Percentiles rank a stretch among this genome's conserved stretches.
Evolutionary conservation across 2,113 vertebrate species (phyloP).

Genomic region (Python bivittatus): DNA sequence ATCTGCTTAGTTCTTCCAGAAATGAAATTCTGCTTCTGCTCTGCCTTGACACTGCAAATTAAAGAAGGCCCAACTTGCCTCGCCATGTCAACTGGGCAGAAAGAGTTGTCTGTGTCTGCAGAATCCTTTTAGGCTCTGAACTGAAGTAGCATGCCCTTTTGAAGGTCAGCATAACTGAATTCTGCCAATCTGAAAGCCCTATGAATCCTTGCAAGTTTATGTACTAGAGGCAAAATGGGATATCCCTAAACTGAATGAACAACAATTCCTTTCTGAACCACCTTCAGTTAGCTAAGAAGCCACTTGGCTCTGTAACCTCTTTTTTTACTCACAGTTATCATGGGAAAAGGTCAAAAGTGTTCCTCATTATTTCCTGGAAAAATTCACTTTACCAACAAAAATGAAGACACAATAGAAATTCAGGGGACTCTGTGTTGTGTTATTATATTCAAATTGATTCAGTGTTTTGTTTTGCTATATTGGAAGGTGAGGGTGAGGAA

Average conservation of each 20-base stretch:
- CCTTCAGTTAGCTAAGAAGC: background rate
- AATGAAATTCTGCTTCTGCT: background rate
- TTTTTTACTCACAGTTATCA: background rate
- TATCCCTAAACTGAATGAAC: too few relatives aligned
- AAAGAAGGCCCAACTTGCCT: background rate
- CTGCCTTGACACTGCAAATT: background rate
- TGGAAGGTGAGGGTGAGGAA: background rate
- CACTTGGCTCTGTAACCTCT: background rate
- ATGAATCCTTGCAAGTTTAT: background rate
- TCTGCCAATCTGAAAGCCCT: background rate
- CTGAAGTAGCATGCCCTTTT: background rate
- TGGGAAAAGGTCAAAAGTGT: background rate
- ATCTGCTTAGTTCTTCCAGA: background rate
- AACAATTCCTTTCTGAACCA: background rate
- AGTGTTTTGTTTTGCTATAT: conserved; percentile 1
- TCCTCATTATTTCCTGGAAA: background rate
- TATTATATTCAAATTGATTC: background rate
- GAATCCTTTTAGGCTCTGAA: background rate
- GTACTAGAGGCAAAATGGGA: background rate
- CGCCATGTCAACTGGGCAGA: background rate
- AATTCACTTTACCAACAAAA: background rate
- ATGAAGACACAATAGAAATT: background rate
- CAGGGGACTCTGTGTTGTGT: background rate
- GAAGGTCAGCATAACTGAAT: background rate
- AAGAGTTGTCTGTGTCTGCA: background rate